These are phyloP conservation scores for Calosoma granatense DNA, from an alignment of 1,140 invertebrate genomes.

Conservation along the genomic window DNA sequence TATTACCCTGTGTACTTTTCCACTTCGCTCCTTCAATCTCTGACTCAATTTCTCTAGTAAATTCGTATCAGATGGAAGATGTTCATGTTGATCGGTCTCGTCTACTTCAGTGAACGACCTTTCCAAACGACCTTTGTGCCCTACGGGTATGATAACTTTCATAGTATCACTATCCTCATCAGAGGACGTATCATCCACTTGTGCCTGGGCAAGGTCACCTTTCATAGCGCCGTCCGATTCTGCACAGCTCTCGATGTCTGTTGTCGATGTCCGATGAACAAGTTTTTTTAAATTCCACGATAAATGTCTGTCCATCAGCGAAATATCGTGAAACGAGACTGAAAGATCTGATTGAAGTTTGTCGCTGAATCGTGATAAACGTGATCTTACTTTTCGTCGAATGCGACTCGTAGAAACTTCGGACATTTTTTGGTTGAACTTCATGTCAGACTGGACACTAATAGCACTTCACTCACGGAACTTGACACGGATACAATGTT, in stretches of 20 bases:
- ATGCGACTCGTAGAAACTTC: background rate
- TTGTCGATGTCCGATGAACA: background rate
- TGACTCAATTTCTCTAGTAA: conserved; percentile 42
- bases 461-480: background rate
- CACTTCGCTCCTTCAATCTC: conserved; percentile 42
- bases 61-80: background rate
- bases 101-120: background rate
- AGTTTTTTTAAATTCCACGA: background rate
- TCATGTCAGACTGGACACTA: too few relatives aligned
- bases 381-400: background rate
- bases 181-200: background rate
- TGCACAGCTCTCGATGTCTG: background rate
- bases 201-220: background rate
- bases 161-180: background rate
- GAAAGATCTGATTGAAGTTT: background rate
- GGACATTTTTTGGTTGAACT: conserved; percentile 1
- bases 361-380: background rate
- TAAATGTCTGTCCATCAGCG: background rate
- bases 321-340: background rate
- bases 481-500: background rate
- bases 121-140: background rate
- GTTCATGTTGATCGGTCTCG: background rate
- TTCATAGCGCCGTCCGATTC: background rate
- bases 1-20: conserved; percentile 48
- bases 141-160: background rate